phyloP scores from a whole-genome alignment of 2,888 invertebrate species.

The Glyphotaelius pellucidus region DNA sequence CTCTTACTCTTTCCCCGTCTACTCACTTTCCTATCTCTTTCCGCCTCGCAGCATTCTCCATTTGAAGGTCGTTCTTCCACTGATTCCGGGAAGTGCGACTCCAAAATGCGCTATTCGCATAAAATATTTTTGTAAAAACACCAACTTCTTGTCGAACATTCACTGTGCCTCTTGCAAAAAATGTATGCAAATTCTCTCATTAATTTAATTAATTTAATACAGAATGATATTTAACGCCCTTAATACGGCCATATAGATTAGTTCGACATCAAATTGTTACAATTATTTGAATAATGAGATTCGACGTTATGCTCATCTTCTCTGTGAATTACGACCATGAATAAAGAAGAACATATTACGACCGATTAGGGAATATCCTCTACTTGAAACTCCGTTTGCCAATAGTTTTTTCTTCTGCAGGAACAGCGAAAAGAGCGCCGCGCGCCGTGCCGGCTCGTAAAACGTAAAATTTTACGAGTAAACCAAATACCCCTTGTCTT shows the following conservation, averaged over 20 bases:
- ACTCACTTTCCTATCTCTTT: background rate
- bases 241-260: background rate
- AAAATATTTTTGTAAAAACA: background rate
- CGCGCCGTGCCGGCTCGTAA: background rate
- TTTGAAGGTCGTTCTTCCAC: background rate
- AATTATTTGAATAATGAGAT: background rate
- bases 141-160: background rate
- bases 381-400: constrained; percentile 2
- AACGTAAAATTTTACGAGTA: constrained; percentile 52
- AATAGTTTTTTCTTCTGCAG: background rate
- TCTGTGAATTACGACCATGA: constrained; percentile 3
- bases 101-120: background rate
- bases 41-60: background rate
- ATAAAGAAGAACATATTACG: background rate
- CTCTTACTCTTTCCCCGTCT: background rate
- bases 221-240: too few species aligned
- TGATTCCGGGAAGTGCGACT: too few species aligned
- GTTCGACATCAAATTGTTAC: background rate
- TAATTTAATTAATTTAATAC: background rate
- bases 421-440: background rate
- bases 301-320: background rate
- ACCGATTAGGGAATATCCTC: constrained; percentile 9
- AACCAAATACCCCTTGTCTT: constrained; percentile 43
- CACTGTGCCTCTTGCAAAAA: background rate
- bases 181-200: background rate